Evolutionary conservation across 2,113 vertebrate genomes (phyloP).

Genomic region (Mixornis gularis): DNA sequence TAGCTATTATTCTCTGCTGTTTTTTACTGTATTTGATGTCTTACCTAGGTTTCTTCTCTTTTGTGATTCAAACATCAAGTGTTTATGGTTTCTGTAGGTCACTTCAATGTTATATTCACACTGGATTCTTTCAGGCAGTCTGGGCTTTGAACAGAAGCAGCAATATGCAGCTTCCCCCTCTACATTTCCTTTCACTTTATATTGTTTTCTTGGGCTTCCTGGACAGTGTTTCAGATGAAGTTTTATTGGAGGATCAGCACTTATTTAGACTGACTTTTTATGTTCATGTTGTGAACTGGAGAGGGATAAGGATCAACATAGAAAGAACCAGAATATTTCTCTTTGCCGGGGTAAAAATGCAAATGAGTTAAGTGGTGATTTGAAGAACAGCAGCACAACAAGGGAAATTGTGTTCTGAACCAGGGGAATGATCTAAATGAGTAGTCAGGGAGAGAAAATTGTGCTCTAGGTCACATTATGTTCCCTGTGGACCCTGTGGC

Average conservation of each 20-base stretch:
- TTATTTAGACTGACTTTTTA: neutral
- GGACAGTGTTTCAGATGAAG: conserved; percentile 12
- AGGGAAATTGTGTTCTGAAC: neutral
- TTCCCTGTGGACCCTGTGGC: neutral
- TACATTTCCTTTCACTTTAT: conserved; percentile 9
- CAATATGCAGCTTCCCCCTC: neutral
- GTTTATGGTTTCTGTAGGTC: conserved; percentile 64
- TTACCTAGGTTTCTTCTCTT: neutral
- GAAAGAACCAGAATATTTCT: neutral
- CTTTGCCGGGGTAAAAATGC: neutral
- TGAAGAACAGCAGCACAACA: neutral
- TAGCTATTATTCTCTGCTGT: conserved; percentile 36
- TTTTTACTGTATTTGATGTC: conserved; percentile 19
- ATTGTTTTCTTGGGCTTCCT: conserved; percentile 31
- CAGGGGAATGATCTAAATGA: neutral
- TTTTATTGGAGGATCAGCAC: conserved; percentile 17
- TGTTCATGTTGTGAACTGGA: neutral
- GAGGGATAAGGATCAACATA: neutral
- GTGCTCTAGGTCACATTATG: neutral
- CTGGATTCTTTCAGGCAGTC: conserved; percentile 45
- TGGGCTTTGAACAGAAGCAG: conserved; percentile 43
- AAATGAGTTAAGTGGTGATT: neutral
- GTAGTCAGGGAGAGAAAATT: neutral
- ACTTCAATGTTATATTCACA: conserved; percentile 62
- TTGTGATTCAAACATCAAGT: conserved; percentile 7